Conservation (phyloP, 2,888 invertebrate species). For the Hypercompe scribonia region DNA sequence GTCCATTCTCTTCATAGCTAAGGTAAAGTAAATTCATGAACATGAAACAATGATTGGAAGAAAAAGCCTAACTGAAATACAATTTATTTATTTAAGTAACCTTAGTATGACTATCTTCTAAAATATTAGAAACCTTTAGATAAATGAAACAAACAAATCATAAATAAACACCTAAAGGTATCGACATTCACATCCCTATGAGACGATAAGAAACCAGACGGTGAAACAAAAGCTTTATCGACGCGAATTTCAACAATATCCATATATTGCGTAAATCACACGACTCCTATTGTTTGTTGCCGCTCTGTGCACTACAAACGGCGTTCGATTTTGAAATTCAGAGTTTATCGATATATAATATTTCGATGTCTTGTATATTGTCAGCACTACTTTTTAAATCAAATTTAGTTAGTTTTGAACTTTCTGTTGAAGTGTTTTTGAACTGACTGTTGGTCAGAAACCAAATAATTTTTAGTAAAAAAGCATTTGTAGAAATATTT, state of each 20-base stretch:
- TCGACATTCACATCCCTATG: constrained; percentile 48
- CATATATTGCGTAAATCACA: constrained; percentile 53
- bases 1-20: too few species aligned
- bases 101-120: constrained; percentile 6
- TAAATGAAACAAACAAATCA: constrained; percentile 29
- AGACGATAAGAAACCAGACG: constrained; percentile 53
- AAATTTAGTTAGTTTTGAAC: too few species aligned
- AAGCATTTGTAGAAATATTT: too few species aligned
- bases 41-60: background rate
- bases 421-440: too few species aligned
- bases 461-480: too few species aligned
- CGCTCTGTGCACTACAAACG: constrained; percentile 41
- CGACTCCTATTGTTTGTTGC: constrained; percentile 56
- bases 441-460: too few species aligned
- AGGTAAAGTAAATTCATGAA: too few species aligned
- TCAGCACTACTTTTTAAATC: constrained; percentile 24
- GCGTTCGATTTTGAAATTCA: constrained; percentile 46
- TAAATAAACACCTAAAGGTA: constrained; percentile 34
- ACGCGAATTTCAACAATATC: constrained; percentile 54
- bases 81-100: background rate
- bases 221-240: constrained; percentile 55
- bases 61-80: background rate
- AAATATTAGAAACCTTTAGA: background rate
- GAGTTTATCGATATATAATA: constrained; percentile 50
- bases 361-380: constrained; percentile 37